These are phyloP conservation scores for Cataglyphis altisquamis DNA, from an alignment of 2,888 invertebrate species.

Conservation along the genomic window DNA sequence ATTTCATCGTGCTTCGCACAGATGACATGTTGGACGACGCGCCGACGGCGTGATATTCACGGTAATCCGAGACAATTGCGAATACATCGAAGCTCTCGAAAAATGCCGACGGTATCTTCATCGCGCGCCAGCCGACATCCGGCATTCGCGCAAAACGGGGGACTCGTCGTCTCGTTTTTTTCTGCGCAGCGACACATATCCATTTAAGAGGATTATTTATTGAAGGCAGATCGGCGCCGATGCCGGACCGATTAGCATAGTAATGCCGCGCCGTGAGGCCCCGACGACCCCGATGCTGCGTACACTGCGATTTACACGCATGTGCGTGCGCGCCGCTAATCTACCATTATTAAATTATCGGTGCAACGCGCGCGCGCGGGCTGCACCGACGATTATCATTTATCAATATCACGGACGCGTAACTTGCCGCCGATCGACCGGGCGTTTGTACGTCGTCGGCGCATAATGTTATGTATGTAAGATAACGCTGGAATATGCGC, in stretches of 20 bases:
- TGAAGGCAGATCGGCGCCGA: slow-evolving; percentile 72
- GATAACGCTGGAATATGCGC: slow-evolving; percentile 80
- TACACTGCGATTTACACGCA: slow-evolving; percentile 14
- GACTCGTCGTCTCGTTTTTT: slow-evolving; percentile 46
- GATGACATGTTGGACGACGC: not conserved
- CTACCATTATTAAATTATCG: slow-evolving; percentile 83
- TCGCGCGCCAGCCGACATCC: slow-evolving; percentile 41
- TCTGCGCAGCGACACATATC: slow-evolving; percentile 19
- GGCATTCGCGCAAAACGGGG: slow-evolving; percentile 53
- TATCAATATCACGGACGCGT: slow-evolving; percentile 79
- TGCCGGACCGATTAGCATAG: slow-evolving; percentile 76
- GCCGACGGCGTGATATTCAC: slow-evolving; percentile 28
- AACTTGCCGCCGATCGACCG: slow-evolving; percentile 53
- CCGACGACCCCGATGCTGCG: slow-evolving; percentile 50
- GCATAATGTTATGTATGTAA: slow-evolving; percentile 75
- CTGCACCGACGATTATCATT: slow-evolving; percentile 78
- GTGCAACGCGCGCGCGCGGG: slow-evolving; percentile 54
- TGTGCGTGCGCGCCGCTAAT: slow-evolving; percentile 62
- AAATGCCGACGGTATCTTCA: slow-evolving; percentile 36
- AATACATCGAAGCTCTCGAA: slow-evolving; percentile 12
- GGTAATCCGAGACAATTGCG: slow-evolving; percentile 23
- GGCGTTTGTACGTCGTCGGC: slow-evolving; percentile 64
- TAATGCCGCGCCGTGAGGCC: slow-evolving; percentile 66
- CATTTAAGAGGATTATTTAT: slow-evolving; percentile 78
- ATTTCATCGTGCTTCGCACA: not conserved